A percentile compares a stretch with the other conserved stretches of the same genome.
Evolutionary conservation across 2,113 vertebrate genomes (phyloP).

Genomic region (Coturnix japonica): DNA sequence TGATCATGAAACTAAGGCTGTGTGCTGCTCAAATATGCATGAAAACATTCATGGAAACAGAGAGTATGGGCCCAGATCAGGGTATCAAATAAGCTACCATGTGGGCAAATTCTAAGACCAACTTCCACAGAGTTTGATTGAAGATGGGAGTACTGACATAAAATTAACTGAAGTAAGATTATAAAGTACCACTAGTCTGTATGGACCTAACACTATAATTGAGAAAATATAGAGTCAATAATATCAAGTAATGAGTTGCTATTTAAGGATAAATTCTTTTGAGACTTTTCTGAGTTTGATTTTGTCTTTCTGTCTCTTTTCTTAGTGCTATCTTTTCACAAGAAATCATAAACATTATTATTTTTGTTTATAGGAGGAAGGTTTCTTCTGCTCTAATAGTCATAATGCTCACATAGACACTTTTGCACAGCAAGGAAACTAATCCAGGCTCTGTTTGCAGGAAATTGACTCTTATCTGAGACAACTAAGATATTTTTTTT

Average conservation of each 20-base stretch:
- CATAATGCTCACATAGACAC: not conserved
- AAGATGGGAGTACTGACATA: not conserved
- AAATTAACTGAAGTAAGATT: not conserved
- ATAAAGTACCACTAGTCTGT: not conserved
- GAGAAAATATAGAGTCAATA: not conserved
- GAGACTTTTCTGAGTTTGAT: not conserved
- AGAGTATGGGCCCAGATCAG: not conserved
- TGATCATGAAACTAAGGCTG: constrained; percentile 19
- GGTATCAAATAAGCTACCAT: not conserved
- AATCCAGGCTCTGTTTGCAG: not conserved
- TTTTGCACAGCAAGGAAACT: not conserved
- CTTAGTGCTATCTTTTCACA: not conserved
- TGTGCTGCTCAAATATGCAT: not conserved
- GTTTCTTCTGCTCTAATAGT: not conserved
- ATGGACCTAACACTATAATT: not conserved
- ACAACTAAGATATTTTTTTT: not conserved
- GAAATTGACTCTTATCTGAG: not conserved
- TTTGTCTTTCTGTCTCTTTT: not conserved
- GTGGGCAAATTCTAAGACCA: not conserved
- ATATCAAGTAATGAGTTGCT: not conserved
- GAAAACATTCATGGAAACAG: not conserved
- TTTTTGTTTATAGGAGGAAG: not conserved
- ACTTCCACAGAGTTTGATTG: not conserved
- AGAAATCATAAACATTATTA: not conserved
- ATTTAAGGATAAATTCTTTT: not conserved